phyloP scores from a whole-genome alignment of 2,797 vertebrate species.

The Cossypha dichroa region DNA sequence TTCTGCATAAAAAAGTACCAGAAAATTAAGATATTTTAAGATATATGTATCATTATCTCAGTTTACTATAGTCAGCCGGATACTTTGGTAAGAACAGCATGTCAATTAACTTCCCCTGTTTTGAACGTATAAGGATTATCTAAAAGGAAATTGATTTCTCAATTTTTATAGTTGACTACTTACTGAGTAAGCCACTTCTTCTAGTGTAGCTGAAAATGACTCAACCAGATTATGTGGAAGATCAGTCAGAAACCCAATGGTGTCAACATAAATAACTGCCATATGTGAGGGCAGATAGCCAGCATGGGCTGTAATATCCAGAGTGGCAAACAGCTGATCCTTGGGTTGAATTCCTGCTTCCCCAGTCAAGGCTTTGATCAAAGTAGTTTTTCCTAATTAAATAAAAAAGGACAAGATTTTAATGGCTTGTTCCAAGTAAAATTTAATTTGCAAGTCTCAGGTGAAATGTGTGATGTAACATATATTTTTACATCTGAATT shows the following conservation, averaged over 20 bases:
- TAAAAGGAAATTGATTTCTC: not conserved
- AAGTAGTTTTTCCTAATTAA: slow-evolving; percentile 89
- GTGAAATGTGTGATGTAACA: not conserved
- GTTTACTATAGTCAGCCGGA: not conserved
- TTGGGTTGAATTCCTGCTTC: slow-evolving; percentile 82
- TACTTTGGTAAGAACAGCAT: not conserved
- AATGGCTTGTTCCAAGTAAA: not conserved
- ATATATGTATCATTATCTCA: not conserved
- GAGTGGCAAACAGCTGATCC: slow-evolving; percentile 91
- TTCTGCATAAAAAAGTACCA: not conserved
- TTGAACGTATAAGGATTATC: not conserved
- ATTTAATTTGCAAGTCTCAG: not conserved
- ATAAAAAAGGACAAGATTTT: not conserved
- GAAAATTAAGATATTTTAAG: not conserved
- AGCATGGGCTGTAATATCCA: slow-evolving; percentile 90
- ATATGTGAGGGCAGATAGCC: slow-evolving; percentile 85
- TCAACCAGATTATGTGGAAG: slow-evolving; percentile 90
- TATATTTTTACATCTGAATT: not conserved
- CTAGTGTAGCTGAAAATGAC: slow-evolving; percentile 92
- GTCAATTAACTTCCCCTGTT: not conserved
- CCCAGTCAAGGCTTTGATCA: slow-evolving; percentile 90
- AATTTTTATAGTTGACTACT: not conserved
- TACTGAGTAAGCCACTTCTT: slow-evolving; percentile 89
- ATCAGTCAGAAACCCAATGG: slow-evolving; percentile 93
- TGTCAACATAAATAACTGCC: slow-evolving; percentile 89